Conservation (phyloP, 2,888 invertebrate species). For the Furcula furcula region DNA sequence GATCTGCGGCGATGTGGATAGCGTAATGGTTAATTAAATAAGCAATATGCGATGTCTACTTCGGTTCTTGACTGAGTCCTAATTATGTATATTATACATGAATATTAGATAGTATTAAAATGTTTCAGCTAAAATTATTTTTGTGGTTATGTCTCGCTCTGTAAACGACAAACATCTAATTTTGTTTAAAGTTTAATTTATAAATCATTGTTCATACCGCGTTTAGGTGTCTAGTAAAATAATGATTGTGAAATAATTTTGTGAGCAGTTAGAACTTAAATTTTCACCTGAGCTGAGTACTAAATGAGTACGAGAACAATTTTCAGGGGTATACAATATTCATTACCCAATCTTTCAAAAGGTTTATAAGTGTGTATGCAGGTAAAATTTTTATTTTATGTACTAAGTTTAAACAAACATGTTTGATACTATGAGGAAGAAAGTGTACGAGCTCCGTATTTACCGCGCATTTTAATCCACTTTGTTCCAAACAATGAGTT, state of each 20-base stretch:
- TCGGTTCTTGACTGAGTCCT: conserved; percentile 11
- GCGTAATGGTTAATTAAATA: conserved; percentile 22
- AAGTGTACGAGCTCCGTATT: conserved; percentile 2
- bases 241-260: conserved; percentile 7
- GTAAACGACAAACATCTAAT: no score
- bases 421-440: not conserved
- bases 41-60: conserved; percentile 16
- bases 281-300: no score
- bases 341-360: no score
- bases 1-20: conserved; percentile 24
- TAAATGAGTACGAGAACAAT: no score
- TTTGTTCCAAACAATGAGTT: no score
- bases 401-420: not conserved
- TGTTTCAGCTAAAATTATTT: conserved; percentile 13
- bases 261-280: no score
- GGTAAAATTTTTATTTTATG: no score
- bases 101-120: conserved; percentile 13
- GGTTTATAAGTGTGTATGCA: no score
- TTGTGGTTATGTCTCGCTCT: conserved; percentile 30
- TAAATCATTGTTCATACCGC: conserved; percentile 23
- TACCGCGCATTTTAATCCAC: no score
- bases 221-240: conserved; percentile 18
- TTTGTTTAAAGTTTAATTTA: conserved; percentile 19
- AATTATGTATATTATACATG: conserved; percentile 11
- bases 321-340: no score